Base-by-base conservation (phyloP, 2,797 vertebrate genomes). In the Spondyliosoma cantharus region DNA sequence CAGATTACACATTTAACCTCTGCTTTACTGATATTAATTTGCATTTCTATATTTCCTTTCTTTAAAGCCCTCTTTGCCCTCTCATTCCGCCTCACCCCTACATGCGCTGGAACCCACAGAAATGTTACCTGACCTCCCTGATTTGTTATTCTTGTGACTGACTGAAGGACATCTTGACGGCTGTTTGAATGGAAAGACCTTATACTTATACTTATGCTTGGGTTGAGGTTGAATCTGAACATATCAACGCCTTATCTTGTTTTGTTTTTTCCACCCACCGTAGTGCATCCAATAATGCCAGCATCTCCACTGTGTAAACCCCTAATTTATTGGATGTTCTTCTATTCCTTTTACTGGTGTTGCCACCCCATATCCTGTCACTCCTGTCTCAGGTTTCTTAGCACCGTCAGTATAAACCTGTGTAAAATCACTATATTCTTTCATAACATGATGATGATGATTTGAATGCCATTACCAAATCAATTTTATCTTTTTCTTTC, bases 151-250 rank as follows among this genome's bases (percentile, higher is more conserved):
- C 16, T 59, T 59, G 45, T 75, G 13, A 58, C 29, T 15, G 62
- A 66, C 27, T 42, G 27, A 49, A 66, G 45, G 20, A 57, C 4
- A 15, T 57, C 19, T 37, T 65, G 52, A 57, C 8, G 4, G 5
- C 43, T 59, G 27, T 66, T 50, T 50, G 53, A 74, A 50, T 74
- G 27, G 48, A 70, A 37, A 19, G 5, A 73, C 24, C 19, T 56
- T 20, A 45, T 25, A 27, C 52, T 20, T n/a, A n/a, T n/a, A n/a
- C n/a, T n/a, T n/a, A n/a, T 27, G 22, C 52, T 25, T 16, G 19
- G 9, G 42, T 42, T 57, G 42, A 53, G 2, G 24, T 45, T 56
- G 42, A 49, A 16, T 16, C 24, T 24, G 20, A 27, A 4, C 27
- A 27, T 27, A 27, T 27, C 27, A 27, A 27, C 27, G 4, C 27